phyloP scores from a whole-genome alignment of 2,797 vertebrate species.

The Sebastes taczanowskii region DNA sequence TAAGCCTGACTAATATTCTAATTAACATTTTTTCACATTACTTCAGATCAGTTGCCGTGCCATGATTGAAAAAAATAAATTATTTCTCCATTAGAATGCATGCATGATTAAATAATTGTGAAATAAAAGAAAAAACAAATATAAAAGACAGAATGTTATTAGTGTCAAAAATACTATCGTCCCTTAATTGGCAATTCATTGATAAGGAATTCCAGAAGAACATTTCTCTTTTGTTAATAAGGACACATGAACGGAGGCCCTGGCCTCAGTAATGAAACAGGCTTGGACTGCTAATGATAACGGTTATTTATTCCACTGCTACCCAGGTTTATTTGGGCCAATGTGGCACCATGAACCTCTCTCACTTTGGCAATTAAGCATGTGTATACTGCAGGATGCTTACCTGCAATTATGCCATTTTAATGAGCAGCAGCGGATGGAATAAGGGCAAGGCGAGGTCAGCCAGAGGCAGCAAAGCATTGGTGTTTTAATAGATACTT shows the following conservation, averaged over 20 bases:
- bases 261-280: slow-evolving; percentile 76
- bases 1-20: slow-evolving; percentile 9
- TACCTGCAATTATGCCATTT: slow-evolving; percentile 86
- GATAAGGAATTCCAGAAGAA: slow-evolving; percentile 33
- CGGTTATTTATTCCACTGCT: slow-evolving; percentile 79
- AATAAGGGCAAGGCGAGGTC: slow-evolving; percentile 77
- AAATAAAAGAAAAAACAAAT: slow-evolving; percentile 13
- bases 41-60: background rate
- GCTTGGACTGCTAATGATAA: slow-evolving; percentile 76
- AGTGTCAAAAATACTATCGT: slow-evolving; percentile 41
- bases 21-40: slow-evolving; percentile 4
- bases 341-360: slow-evolving; percentile 74
- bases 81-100: slow-evolving; percentile 9
- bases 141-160: slow-evolving; percentile 29
- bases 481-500: slow-evolving; percentile 86
- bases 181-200: slow-evolving; percentile 56
- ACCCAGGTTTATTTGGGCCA: slow-evolving; percentile 79
- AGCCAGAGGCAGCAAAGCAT: slow-evolving; percentile 80
- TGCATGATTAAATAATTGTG: slow-evolving; percentile 19
- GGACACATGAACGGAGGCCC: slow-evolving; percentile 50
- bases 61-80: background rate
- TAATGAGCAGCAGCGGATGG: slow-evolving; percentile 82
- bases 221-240: slow-evolving; percentile 73
- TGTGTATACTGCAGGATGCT: slow-evolving; percentile 81
- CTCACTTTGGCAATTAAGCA: slow-evolving; percentile 82